Evolutionary conservation across 2,113 vertebrate species (phyloP), one percentile per base, ranked within the genome.

Genomic region (Acanthochromis polyacanthus): DNA sequence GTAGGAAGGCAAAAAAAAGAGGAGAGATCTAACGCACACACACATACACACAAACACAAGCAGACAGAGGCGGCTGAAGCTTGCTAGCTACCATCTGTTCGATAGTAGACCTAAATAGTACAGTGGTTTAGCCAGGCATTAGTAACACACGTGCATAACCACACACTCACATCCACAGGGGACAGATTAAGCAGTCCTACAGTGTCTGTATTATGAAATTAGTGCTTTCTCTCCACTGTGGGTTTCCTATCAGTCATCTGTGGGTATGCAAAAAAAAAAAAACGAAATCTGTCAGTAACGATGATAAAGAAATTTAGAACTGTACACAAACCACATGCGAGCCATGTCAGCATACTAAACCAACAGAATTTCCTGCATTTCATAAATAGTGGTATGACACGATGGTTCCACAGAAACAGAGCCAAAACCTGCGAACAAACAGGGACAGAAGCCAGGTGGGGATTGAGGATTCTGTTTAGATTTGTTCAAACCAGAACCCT

Each of bases 1-100:
- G 32, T 10, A 36, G 7, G 6, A 36, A 36, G 1, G 32, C 32
- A 36, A 36, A 36, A 6, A 6, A 25, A 36, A 36, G 32, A 10
- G 32, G 32, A 36, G 8, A 8, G 32, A 36, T 36, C 32, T 10
- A 36, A 36, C 38, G 12, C 38, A 10, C 4, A 43, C 40, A 43
- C 40, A 43, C 40, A 43, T 3, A 10, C 38, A 40, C 0, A 40
- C 40, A 43, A 1, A 43, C 51, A 5, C 36, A 52, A 32, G 38
- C 11, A 50, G 17, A 19, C 48, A 50, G 57, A 77, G 12, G 14
- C 32, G 10, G 40, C 38, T 62, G 52, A 48, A 82, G 56, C 40
- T 61, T 61, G 56, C 59, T 74, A 82, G 63, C 43, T 16, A 59
- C 85, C 86, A 93, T 91, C 91, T 91, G 89, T 86, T 82, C 78